Evolutionary conservation across 2,888 invertebrate species (phyloP), one percentile per base, ranked within the genome.

Genomic region (Latrodectus elegans): DNA sequence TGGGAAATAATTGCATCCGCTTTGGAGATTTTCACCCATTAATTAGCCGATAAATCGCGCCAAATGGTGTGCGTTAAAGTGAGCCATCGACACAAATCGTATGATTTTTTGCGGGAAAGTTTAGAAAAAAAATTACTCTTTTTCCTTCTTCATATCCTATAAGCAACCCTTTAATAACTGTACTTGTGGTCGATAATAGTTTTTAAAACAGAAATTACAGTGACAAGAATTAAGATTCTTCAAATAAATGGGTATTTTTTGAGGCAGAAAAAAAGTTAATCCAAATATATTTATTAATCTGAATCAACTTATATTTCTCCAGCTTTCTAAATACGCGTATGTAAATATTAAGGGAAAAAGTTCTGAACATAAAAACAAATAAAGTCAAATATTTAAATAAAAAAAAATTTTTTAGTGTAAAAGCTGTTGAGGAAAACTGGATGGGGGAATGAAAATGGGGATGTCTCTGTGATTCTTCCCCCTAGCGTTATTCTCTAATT

Each of bases 31-130:
- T 84, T 84, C 52, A 52, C 78, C 84, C 84, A 84, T 84, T 84
- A 84, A 84, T 84, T 84, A 84, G 84, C 72, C 77, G 67, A 84
- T 84, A 84, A 84, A 84, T 84, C 60, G 84, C 84, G 84, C 72
- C 84, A 83, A 83, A 70, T 60, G 22, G 83, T 65, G 83, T 26
- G 52, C 83, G 65, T 83, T 83, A 83, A 83, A 83, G 65, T 49
- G 71, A 38, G 51, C 38, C 83, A 83, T 83, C 73, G 83, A 76
- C 76, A 83, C 70, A 14, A 60, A 55, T 71, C 51, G 49, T 55
- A 84, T 67, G 72, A 60, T 53, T 82, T 60, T 60, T 73, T 17
- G 12, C 60, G 52, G 68, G 70, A 26, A 51, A 22, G 49, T 73
- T 17, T 15, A 22, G 67, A 73, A 81, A 81, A 81, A 74, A 11